Evolutionary conservation across 1,140 invertebrate species (phyloP), one percentile per base, ranked within the genome.

Genomic region (Phocides pigmalion): DNA sequence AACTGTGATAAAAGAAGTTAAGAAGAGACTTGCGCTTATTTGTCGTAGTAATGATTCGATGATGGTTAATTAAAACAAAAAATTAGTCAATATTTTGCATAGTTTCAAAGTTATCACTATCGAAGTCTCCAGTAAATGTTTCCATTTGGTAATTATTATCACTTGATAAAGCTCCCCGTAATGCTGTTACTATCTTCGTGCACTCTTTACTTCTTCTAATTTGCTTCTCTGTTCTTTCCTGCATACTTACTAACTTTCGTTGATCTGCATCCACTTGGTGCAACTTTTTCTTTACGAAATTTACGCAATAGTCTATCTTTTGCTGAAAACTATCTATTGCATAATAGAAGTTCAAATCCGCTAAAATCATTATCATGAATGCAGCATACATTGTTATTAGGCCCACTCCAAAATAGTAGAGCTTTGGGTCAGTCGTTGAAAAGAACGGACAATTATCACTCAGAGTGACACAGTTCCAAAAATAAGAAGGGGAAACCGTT

Each of bases 281-380:
- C 28, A 89, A 53, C 65, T 88, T 89, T 22, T 78, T 81, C 49
- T 66, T 69, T 4, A 88, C 66, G 19, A 76, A 67, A 39, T 81
- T 80, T 25, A 87, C 66, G 19, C 77, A 82, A 17, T 77, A 76
- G 51, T 82, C 74, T 16, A 87, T 77, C 32, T 85, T 73, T 4
- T 68, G 46, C 17, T 86, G 79, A 9, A 83, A 71, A 4, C 68
- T 63, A n/a, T 90, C 81, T 28, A 82, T 12, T 11, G 79, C 67
- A 76, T 79, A 84, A 42, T 79, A 84, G 62, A 87, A 87, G 28
- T 72, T 83, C 12, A 86, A 41, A 39, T 90, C 84, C n/a, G 66
- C 49, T 19, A 84, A 49, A 12, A 87, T 64, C 44, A 76, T 75
- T 4, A 87, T 11, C n/a, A 88, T 8, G 6, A 87, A 77, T 32